Evolutionary conservation across 2,888 invertebrate species (phyloP).

Genomic region (Idaea biselata): DNA sequence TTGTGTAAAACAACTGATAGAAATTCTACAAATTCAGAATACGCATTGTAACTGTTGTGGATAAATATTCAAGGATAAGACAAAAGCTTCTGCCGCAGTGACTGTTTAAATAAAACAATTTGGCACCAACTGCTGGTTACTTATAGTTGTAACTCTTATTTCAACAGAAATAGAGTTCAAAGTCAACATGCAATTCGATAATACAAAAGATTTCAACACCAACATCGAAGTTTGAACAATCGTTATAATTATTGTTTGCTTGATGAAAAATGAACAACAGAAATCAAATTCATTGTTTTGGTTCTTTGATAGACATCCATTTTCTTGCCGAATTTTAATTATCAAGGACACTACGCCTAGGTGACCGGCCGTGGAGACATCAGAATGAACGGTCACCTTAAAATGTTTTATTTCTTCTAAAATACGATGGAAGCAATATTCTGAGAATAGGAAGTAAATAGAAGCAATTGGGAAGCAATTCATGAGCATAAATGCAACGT

Average conservation of each 20-base stretch:
- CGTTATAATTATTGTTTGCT: constrained; percentile 7
- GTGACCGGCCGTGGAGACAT: too few relatives aligned
- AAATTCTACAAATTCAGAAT: constrained; percentile 21
- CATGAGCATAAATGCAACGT: too few relatives aligned
- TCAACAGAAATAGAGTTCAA: constrained; percentile 11
- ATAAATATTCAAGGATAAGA: constrained; percentile 18
- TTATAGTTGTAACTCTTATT: constrained; percentile 11
- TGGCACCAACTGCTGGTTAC: constrained; percentile 11
- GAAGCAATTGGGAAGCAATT: too few relatives aligned
- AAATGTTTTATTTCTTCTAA: too few relatives aligned
- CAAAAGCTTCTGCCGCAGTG: constrained; percentile 8
- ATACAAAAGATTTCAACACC: constrained; percentile 7
- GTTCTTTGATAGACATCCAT: neutral
- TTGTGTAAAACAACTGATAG: constrained; percentile 13
- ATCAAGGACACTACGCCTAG: too few relatives aligned
- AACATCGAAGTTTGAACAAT: constrained; percentile 10
- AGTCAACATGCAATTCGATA: constrained; percentile 18
- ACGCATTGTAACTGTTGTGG: constrained; percentile 11
- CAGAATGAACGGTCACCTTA: too few relatives aligned
- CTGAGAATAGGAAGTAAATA: too few relatives aligned
- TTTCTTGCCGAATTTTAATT: neutral
- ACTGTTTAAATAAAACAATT: constrained; percentile 15
- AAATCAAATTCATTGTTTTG: neutral
- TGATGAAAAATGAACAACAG: neutral
- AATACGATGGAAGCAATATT: too few relatives aligned